A percentile compares a stretch with the other conserved stretches of the same genome.
phyloP scores from a whole-genome alignment of 92 coral and sea anemone species.

The Pocillopora meandrina region DNA sequence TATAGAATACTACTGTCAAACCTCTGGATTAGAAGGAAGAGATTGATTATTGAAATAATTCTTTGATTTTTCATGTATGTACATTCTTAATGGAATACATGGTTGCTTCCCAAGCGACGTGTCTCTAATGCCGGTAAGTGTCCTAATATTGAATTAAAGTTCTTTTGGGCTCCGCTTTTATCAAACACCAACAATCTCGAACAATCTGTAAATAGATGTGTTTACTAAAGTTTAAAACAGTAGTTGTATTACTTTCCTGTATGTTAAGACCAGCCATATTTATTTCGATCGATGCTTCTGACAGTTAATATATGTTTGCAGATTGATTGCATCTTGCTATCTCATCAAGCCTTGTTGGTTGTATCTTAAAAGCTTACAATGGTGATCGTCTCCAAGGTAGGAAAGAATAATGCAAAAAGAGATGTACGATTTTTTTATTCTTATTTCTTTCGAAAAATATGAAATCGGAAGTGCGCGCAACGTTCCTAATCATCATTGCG shows the following conservation, averaged over 20 bases:
- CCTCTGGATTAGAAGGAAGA: neutral
- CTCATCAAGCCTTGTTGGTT: neutral
- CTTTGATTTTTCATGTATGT: neutral
- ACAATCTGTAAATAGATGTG: neutral
- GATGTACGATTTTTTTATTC: neutral
- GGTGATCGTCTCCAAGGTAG: conserved; percentile 50
- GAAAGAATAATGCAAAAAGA: neutral
- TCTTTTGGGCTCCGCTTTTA: neutral
- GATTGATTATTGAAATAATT: neutral
- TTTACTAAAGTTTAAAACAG: neutral
- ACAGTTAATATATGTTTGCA: conserved; percentile 1
- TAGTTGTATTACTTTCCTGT: neutral
- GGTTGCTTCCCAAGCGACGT: neutral
- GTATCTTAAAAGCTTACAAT: neutral
- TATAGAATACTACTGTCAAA: neutral
- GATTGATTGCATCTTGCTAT: neutral
- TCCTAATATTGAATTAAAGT: conserved; percentile 1
- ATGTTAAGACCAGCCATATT: neutral
- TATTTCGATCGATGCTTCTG: neutral
- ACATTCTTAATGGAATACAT: neutral
- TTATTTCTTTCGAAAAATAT: neutral
- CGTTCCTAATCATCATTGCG: too few relatives aligned
- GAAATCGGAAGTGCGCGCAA: conserved; percentile 15
- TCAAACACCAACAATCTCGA: neutral
- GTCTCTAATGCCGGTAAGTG: conserved; percentile 24